Base-by-base conservation (phyloP, 2,888 invertebrate species). In the Nemotelus nigrinus region DNA sequence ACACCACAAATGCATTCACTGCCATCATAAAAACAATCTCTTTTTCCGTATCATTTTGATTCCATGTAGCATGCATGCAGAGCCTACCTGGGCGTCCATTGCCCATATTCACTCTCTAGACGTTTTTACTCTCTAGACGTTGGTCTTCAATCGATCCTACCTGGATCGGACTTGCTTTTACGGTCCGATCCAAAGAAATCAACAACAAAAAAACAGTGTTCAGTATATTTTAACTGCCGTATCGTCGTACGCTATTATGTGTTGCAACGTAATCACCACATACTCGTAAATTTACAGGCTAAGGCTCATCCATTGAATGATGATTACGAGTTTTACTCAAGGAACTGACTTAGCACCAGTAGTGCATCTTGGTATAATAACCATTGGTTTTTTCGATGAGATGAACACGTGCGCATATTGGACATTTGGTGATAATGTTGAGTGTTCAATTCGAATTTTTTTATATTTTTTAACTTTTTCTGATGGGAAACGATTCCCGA, bases 261-360 rank as follows among this genome's bases (percentile, higher is more conserved):
- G 74, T 63, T 25, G 74, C 60, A 60, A 48, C 48, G 63, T 60
- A 74, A 74, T 74, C 74, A 72, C 60, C 74, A 47, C 58, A 74
- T 74, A 74, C 25, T 25, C 25, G 25, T 25, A 25, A 25, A 74
- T 63, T 63, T 74, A 58, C 41, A 58, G 43, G 47, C 63, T 39
- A 41, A 41, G 74, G 63, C 63, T 72, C 39, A 47, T 72, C n/a
- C 70, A 53, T 25, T 47, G 55, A 44, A 60, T 47, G 72, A 47
- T 72, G 45, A 41, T 55, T 72, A 25, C 7, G 25, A n/a, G 43
- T 63, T 63, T 25, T 25, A 25, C 25, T 25, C 25, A 25, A 25
- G 25, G 25, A 25, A 25, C 25, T 25, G 25, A 25, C 25, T 25
- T 25, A 25, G 25, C 25, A 25, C 25, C 25, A 25, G 25, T 25